Conservation (phyloP, 2,888 invertebrate genomes). For the Hermodice carunculata region DNA sequence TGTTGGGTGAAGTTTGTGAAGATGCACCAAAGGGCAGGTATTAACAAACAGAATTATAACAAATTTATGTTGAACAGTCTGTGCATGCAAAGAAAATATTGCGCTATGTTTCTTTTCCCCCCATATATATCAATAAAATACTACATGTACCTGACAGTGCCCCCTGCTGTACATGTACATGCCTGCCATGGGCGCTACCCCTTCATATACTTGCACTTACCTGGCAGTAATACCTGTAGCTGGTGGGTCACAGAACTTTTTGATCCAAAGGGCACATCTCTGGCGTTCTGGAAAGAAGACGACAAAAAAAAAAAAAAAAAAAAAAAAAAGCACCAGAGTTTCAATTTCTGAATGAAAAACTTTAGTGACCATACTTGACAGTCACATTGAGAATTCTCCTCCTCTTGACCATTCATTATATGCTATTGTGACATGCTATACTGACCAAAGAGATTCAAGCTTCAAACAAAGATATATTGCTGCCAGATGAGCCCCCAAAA, state of each 20-base stretch:
- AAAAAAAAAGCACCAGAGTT: background rate
- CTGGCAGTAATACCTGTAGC: conserved; percentile 54
- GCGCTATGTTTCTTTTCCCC: too few relatives aligned
- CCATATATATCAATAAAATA: too few relatives aligned
- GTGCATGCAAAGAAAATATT: too few relatives aligned
- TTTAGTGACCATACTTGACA: background rate
- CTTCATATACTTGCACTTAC: too few relatives aligned
- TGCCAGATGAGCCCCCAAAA: too few relatives aligned
- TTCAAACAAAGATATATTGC: too few relatives aligned
- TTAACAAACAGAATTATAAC: too few relatives aligned
- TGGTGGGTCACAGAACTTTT: conserved; percentile 65
- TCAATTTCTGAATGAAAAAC: background rate
- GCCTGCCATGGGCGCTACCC: background rate
- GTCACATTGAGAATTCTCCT: background rate
- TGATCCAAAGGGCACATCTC: conserved; percentile 68
- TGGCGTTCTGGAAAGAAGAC: conserved; percentile 60
- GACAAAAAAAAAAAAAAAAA: background rate
- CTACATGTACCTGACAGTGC: conserved; percentile 17
- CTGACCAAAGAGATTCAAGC: too few relatives aligned
- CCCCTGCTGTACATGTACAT: background rate
- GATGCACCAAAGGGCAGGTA: too few relatives aligned
- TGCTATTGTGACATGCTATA: too few relatives aligned
- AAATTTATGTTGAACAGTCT: too few relatives aligned
- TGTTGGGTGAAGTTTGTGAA: too few relatives aligned
- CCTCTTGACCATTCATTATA: background rate